Base-by-base conservation (phyloP, 2,113 vertebrate genomes). In the Chunga burmeisteri region DNA sequence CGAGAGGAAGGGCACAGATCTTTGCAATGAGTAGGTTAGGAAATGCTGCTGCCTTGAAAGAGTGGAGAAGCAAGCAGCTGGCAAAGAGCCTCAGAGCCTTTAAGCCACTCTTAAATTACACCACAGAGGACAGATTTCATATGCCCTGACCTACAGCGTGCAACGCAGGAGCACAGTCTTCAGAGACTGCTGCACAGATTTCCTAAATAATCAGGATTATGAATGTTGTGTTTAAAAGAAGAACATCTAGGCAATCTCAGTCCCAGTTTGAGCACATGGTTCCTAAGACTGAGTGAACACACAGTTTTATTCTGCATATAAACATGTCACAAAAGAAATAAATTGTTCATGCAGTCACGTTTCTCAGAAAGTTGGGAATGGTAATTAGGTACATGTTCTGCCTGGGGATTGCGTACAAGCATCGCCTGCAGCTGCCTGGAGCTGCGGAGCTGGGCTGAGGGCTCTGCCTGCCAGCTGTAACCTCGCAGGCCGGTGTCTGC, bases 321-420 rank as follows among this genome's bases (percentile, higher is more conserved):
- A 62, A 55, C 2, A 3, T 85, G 74, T 44, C 56, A 3, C 44
- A 10, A 8, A 44, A 53, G 25, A 13, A 44, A 20, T 8, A 1
- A 18, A 1, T 11, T 8, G 15, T 62, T 84, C 11, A 2, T 50
- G n/a, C 42, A 4, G 42, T n/a, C 21, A 16, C 7, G 6, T 25
- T 79, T 67, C 56, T 18, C 30, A 0, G 3, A 0, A 2, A 30
- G 83, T 4, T 2, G 2, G 36, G 53, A 23, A 4, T 5, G 47
- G 50, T n/a, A 9, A 1, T 1, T 0, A n/a, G 52, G 40, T 6
- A 0, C 34, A 9, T 4, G 34, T 19, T 71, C 10, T 22, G 79
- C 66, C 0, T 2, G 59, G 72, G 30, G 8, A 4, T 22, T 1
- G n/a, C 7, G 1, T 12, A 13, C 1, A 6, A 42, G 26, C 40